Evolutionary conservation across 2,888 invertebrate genomes (phyloP).

Genomic region (Resseliella maxima): DNA sequence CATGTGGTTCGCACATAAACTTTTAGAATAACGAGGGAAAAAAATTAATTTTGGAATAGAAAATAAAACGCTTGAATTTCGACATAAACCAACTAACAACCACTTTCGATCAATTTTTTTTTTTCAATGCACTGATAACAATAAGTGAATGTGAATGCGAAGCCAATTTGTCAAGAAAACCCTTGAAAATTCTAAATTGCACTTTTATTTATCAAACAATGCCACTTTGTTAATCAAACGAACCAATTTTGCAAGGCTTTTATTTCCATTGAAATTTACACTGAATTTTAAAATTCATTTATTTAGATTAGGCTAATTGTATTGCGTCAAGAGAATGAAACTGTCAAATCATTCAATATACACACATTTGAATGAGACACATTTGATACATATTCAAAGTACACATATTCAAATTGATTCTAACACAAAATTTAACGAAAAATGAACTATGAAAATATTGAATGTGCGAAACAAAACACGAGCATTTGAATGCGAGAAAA

Average conservation of each 20-base stretch:
- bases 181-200: too few relatives aligned
- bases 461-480: background rate
- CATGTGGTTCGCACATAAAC: constrained; percentile 3
- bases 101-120: background rate
- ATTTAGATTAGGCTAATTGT: background rate
- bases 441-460: background rate
- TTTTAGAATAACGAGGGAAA: background rate
- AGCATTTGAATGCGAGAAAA: too few relatives aligned
- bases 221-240: too few relatives aligned
- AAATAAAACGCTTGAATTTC: too few relatives aligned
- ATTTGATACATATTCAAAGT: background rate
- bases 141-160: background rate
- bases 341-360: too few relatives aligned
- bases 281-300: background rate
- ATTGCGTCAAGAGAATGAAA: background rate
- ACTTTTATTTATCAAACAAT: too few relatives aligned
- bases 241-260: background rate
- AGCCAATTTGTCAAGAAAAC: background rate
- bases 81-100: too few relatives aligned
- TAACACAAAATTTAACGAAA: background rate
- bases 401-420: background rate
- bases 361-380: background rate
- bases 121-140: background rate
- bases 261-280: background rate
- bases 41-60: background rate